Evolutionary conservation across 2,888 invertebrate genomes (phyloP).

Genomic region (Stenchaetothrips biformis): DNA sequence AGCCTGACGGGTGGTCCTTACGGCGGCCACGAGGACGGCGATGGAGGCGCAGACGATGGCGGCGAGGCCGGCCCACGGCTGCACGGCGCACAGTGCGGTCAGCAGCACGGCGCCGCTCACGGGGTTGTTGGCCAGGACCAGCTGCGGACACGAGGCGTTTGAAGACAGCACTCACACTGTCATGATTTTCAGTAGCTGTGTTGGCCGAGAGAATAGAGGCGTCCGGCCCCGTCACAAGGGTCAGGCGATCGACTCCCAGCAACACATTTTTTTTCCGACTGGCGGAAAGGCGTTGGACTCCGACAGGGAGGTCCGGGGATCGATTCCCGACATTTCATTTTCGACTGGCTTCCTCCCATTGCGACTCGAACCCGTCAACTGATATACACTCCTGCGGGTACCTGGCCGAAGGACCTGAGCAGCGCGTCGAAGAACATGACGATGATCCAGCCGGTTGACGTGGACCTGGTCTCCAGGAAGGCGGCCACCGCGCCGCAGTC

Average conservation of each 20-base stretch:
- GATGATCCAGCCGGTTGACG: constrained; percentile 35
- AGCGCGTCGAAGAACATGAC: constrained; percentile 39
- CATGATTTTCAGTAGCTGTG: too few relatives aligned
- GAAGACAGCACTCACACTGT: neutral
- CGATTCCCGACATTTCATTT: too few relatives aligned
- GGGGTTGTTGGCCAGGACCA: constrained; percentile 42
- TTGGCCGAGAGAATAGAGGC: too few relatives aligned
- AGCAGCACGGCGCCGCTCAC: constrained; percentile 40
- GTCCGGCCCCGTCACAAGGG: too few relatives aligned
- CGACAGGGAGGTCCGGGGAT: too few relatives aligned
- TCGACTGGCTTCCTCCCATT: too few relatives aligned
- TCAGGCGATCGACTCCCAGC: too few relatives aligned
- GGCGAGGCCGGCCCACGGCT: constrained; percentile 39
- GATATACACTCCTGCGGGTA: too few relatives aligned
- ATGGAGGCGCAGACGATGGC: constrained; percentile 36
- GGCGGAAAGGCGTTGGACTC: too few relatives aligned
- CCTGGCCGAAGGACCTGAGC: constrained; percentile 39
- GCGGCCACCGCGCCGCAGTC: constrained; percentile 29
- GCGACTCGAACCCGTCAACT: too few relatives aligned
- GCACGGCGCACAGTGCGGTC: constrained; percentile 39
- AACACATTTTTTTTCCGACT: too few relatives aligned
- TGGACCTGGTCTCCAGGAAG: constrained; percentile 28
- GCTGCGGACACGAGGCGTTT: constrained; percentile 35
- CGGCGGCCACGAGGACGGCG: constrained; percentile 31
- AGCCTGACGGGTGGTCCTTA: constrained; percentile 26